Percentiles rank a stretch among this genome's conserved stretches.
These are phyloP conservation scores for Megaceryle alcyon DNA, from an alignment of 2,797 vertebrate species.

Conservation along the genomic window DNA sequence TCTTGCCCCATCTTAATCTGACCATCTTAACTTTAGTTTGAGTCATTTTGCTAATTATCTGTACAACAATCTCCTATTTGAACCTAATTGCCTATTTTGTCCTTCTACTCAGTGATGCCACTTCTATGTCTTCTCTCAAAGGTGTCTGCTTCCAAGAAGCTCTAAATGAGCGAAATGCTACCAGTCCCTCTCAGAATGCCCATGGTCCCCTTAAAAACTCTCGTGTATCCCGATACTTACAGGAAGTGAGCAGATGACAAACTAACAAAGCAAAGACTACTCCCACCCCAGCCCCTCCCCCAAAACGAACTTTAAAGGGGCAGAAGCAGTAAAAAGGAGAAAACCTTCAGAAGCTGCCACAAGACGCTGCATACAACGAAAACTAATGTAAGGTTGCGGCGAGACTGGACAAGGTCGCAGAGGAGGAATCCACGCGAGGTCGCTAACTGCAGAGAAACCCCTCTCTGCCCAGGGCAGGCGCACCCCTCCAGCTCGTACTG, in stretches of 20 bases:
- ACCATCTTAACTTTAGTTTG: neutral
- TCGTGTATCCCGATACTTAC: rapidly evolving
- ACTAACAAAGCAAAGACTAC: neutral
- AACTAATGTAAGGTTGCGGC: neutral
- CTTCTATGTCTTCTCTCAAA: neutral
- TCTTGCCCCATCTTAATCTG: neutral
- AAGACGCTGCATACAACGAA: neutral
- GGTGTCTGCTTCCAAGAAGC: neutral
- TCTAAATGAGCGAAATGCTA: neutral
- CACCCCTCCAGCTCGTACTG: too few relatives aligned
- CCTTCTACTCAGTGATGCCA: neutral
- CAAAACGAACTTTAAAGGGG: neutral
- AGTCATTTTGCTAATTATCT: neutral
- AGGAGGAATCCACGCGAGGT: neutral
- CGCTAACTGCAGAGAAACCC: neutral
- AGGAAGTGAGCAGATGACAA: neutral
- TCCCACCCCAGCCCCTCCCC: too few relatives aligned
- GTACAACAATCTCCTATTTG: rapidly evolving
- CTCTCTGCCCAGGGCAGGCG: neutral
- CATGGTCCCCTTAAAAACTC: neutral
- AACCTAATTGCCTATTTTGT: neutral
- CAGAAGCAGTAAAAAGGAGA: neutral
- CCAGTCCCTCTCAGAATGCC: neutral
- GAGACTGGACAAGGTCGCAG: rapidly evolving
- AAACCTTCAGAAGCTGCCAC: neutral